A percentile compares a stretch with the other conserved stretches of the same genome.
These are phyloP conservation scores for Globia sparganii DNA, from an alignment of 2,888 invertebrate species.

Conservation along the genomic window DNA sequence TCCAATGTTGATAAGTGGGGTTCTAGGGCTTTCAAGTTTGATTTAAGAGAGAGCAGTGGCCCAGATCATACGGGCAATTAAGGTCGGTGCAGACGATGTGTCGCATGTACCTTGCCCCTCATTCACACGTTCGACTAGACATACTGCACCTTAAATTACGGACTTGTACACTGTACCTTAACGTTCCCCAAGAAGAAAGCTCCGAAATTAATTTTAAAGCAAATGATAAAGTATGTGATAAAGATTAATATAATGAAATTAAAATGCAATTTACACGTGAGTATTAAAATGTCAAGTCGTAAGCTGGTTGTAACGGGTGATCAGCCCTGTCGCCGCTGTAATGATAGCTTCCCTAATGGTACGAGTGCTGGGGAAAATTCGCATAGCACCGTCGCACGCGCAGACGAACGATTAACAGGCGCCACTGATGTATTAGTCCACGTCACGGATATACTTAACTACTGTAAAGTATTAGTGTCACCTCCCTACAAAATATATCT, in stretches of 20 bases:
- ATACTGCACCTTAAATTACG: slow-evolving; percentile 59
- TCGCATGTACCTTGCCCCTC: slow-evolving; percentile 74
- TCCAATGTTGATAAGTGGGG: slow-evolving; percentile 84
- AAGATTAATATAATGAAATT: slow-evolving; percentile 67
- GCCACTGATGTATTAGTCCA: slow-evolving; percentile 86
- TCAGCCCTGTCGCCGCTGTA: slow-evolving; percentile 86
- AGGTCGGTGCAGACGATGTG: slow-evolving; percentile 86
- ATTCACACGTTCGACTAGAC: slow-evolving; percentile 70
- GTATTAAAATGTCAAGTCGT: slow-evolving; percentile 73
- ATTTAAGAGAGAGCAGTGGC: slow-evolving; percentile 89
- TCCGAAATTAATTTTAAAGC: slow-evolving; percentile 30
- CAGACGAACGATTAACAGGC: slow-evolving; percentile 86
- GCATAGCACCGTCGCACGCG: slow-evolving; percentile 85
- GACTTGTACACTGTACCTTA: slow-evolving; percentile 1
- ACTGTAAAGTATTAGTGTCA: slow-evolving; percentile 75
- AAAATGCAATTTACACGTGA: slow-evolving; percentile 74
- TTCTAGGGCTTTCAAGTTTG: slow-evolving; percentile 88
- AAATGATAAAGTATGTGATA: slow-evolving; percentile 19
- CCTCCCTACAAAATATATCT: slow-evolving; percentile 62
- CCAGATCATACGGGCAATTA: slow-evolving; percentile 85
- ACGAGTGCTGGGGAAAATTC: slow-evolving; percentile 84
- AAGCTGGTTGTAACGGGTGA: slow-evolving; percentile 77
- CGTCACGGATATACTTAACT: slow-evolving; percentile 81
- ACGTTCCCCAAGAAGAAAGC: slow-evolving; percentile 29
- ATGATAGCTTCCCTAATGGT: slow-evolving; percentile 88